Evolutionary conservation across 2,113 vertebrate species (phyloP).

Genomic region (Onychostruthus taczanowskii): DNA sequence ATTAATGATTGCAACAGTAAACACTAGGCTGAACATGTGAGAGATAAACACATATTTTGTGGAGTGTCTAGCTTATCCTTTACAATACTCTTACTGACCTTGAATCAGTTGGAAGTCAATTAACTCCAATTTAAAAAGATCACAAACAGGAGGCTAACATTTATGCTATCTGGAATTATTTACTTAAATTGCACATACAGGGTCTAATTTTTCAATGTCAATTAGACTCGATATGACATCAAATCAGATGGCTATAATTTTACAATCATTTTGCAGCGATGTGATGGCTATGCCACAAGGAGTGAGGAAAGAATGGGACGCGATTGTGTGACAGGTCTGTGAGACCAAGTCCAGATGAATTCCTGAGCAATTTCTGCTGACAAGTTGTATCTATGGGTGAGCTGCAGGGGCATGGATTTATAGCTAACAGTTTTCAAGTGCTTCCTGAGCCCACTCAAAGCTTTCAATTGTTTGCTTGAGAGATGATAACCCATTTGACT

Average conservation of each 20-base stretch:
- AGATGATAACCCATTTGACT: background rate
- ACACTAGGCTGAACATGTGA: background rate
- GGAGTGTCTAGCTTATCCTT: background rate
- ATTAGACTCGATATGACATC: background rate
- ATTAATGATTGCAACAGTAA: conserved; percentile 12
- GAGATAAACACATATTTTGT: background rate
- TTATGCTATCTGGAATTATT: background rate
- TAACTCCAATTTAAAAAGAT: background rate
- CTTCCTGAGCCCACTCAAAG: background rate
- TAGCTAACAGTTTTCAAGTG: background rate
- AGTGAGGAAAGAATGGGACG: background rate
- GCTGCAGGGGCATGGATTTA: background rate
- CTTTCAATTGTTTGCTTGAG: background rate
- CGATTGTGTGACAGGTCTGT: background rate
- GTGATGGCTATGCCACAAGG: background rate
- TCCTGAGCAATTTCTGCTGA: background rate
- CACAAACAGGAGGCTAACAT: background rate
- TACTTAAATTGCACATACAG: background rate
- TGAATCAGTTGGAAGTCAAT: background rate
- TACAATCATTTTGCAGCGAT: background rate
- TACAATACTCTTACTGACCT: background rate
- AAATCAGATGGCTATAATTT: background rate
- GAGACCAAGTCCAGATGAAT: background rate
- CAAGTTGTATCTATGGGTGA: background rate
- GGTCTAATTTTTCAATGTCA: background rate